These are phyloP conservation scores for Augochlora pura DNA, from an alignment of 1,140 invertebrate genomes.

Conservation along the genomic window DNA sequence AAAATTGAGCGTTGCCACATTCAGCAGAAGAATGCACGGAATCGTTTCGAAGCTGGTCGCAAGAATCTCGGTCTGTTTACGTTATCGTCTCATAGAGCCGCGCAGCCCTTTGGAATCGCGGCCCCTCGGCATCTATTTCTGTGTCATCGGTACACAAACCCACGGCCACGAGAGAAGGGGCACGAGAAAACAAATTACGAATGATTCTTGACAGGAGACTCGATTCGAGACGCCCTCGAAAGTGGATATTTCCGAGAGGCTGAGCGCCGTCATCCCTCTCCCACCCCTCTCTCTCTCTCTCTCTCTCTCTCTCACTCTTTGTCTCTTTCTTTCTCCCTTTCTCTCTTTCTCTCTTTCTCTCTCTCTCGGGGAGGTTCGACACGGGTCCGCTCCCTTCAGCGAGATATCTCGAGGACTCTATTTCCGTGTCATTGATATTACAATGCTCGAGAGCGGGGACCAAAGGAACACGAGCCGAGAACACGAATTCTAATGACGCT, in stretches of 20 bases:
- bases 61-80: conserved; percentile 15
- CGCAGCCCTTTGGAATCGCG: conserved; percentile 2
- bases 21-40: neutral
- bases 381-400: conserved; percentile 25
- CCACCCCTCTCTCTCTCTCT: neutral
- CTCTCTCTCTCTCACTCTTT: neutral
- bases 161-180: conserved; percentile 3
- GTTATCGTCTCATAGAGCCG: conserved; percentile 29
- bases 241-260: conserved; percentile 65
- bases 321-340: too few species aligned
- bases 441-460: conserved; percentile 46
- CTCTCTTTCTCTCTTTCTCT: neutral
- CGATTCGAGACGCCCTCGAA: conserved; percentile 54
- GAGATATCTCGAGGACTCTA: conserved; percentile 51
- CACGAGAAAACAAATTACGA: conserved; percentile 51
- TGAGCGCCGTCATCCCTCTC: conserved; percentile 12
- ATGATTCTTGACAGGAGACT: conserved; percentile 39
- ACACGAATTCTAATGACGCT: conserved; percentile 59
- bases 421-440: conserved; percentile 65
- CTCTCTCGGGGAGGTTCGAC: neutral
- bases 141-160: conserved; percentile 52
- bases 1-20: too few species aligned
- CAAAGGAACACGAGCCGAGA: conserved; percentile 50
- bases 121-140: conserved; percentile 43
- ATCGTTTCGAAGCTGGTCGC: neutral